Conservation (phyloP, 30 jellyfish, hydroid and myxozoan species). For the Hydra vulgaris region DNA sequence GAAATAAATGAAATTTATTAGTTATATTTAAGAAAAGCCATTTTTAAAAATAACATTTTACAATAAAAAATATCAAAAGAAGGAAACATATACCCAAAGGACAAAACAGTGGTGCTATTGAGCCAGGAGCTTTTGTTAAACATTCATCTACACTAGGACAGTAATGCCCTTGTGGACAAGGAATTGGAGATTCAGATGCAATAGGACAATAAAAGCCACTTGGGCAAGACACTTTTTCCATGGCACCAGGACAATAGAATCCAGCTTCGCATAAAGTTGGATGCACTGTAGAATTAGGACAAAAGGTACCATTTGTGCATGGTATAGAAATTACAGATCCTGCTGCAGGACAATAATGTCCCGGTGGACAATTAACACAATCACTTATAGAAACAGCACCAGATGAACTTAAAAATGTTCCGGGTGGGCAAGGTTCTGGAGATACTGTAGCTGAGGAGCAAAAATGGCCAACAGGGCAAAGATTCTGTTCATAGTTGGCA, state of each 20-base stretch:
- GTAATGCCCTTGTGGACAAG: slow-evolving; percentile 86
- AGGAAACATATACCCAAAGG: slow-evolving; percentile 47
- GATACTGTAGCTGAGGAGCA: slow-evolving; percentile 57
- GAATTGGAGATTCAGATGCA: slow-evolving; percentile 44
- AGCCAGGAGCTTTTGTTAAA: slow-evolving; percentile 47
- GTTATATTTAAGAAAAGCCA: no score
- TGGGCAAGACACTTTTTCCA: slow-evolving; percentile 63
- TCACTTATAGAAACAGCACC: slow-evolving; percentile 46
- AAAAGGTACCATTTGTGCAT: slow-evolving; percentile 69
- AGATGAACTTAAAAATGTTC: slow-evolving; percentile 61
- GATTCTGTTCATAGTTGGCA: slow-evolving; percentile 74
- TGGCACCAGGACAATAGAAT: slow-evolving; percentile 85
- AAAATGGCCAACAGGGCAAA: slow-evolving; percentile 76
- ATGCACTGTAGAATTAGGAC: slow-evolving; percentile 68
- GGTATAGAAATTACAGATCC: slow-evolving; percentile 54
- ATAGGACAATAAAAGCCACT: slow-evolving; percentile 82
- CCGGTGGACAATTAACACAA: slow-evolving; percentile 78
- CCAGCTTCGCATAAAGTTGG: slow-evolving; percentile 74
- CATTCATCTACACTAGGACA: slow-evolving; percentile 73
- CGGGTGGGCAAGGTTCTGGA: slow-evolving; percentile 91
- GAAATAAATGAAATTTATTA: neutral
- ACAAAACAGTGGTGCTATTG: slow-evolving; percentile 55
- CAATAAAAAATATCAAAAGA: neutral
- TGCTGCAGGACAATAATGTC: slow-evolving; percentile 72
- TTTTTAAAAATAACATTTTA: neutral